Base-by-base conservation (phyloP, 2,797 vertebrate genomes). In the Centropyge bicolor region DNA sequence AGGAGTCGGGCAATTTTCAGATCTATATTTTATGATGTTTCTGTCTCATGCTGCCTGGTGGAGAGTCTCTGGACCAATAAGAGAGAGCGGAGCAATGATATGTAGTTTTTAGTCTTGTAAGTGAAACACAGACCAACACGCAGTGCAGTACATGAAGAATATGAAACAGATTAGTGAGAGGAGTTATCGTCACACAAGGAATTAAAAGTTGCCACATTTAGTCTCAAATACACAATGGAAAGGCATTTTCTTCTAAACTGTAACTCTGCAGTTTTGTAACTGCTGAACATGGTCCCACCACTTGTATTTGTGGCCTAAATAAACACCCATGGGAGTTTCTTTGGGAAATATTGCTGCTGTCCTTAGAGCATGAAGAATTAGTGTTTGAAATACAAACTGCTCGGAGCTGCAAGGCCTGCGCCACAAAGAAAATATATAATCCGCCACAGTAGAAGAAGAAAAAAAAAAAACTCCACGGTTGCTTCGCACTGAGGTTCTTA, bases 351-450 rank as follows among this genome's bases (percentile, higher is more conserved):
- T 81, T 56, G 40, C 84, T 55, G 80, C 82, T 80, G 83, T 90
- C 81, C 79, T 76, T 8, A 24, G 63, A 83, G 78, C 79, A 69
- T 82, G 83, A 91, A 87, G 83, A 86, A 90, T 87, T 89, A 81
- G 67, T 71, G 81, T 86, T 86, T 85, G 82, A 86, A 91, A 89
- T 88, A 74, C 63, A 75, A 82, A 84, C 77, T 71, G 65, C 78
- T 59, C 1, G 46, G 76, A 90, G 86, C 88, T 80, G 84, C 74
- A 63, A 71, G 75, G 72, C 71, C 40, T 40, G 65, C 20, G 57
- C 70, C 81, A 76, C 73, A 81, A 84, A 88, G 75, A 78, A 70
- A 78, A 81, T 31, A 69, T 70, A 86, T 88, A 92, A 91, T 91
- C 89, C 72, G 36, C 77, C 49, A 57, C 74, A 54, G 16, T 24